Evolutionary conservation across 2,113 vertebrate species (phyloP).

Genomic region (Atrichornis clamosus): DNA sequence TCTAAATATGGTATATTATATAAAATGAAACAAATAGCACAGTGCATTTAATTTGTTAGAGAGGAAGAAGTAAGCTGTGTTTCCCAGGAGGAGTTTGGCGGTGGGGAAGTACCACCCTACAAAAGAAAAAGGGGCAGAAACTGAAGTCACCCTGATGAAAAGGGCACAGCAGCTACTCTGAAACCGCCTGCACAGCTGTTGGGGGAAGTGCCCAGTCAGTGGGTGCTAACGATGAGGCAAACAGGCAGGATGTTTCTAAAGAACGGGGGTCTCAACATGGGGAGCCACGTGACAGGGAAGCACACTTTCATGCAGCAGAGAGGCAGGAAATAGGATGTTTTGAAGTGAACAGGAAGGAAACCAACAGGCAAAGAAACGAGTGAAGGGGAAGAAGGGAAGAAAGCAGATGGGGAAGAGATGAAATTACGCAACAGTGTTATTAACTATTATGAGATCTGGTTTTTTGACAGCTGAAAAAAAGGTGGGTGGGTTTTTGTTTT

Average conservation of each 20-base stretch:
- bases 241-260: not conserved
- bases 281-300: not conserved
- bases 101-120: not conserved
- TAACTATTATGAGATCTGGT: not conserved
- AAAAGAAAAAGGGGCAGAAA: not conserved
- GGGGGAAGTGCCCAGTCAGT: not conserved
- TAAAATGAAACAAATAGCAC: not conserved
- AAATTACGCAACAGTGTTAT: not conserved
- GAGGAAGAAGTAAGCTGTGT: not conserved
- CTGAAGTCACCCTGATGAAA: not conserved
- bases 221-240: not conserved
- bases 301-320: not conserved
- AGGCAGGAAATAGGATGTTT: constrained; percentile 37
- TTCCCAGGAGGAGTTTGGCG: not conserved
- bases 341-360: constrained; percentile 28
- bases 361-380: not conserved
- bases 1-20: not conserved
- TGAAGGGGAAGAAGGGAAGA: not conserved
- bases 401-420: not conserved
- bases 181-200: not conserved
- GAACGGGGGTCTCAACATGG: not conserved
- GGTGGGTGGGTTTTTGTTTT: not conserved
- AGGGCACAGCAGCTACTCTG: not conserved
- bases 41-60: not conserved
- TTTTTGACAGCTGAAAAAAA: not conserved